These are phyloP conservation scores for Ornithorhynchus anatinus DNA, from an alignment of 2,113 vertebrate species.

Conservation along the genomic window DNA sequence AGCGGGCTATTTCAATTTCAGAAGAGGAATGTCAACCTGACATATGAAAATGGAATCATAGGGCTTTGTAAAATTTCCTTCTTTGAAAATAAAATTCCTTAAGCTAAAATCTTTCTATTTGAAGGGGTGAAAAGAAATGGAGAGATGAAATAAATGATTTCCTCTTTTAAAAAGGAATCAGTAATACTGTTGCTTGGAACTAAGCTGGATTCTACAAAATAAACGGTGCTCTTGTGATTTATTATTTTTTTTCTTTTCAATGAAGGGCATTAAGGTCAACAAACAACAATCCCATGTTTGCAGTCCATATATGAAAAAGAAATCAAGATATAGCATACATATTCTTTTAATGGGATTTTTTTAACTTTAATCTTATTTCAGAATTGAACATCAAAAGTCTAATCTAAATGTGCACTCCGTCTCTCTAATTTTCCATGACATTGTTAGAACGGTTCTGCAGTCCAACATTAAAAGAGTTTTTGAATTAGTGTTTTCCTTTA, in stretches of 20 bases:
- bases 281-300: neutral
- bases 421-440: too few species aligned
- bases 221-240: neutral
- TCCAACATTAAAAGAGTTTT: too few species aligned
- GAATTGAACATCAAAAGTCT: neutral
- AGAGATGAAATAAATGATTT: neutral
- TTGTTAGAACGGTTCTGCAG: too few species aligned
- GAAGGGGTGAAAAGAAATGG: too few species aligned
- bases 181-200: neutral
- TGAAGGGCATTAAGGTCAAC: neutral
- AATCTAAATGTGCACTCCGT: neutral
- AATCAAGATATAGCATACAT: neutral
- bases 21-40: neutral
- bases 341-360: neutral
- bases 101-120: slow-evolving; percentile 5
- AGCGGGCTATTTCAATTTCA: too few species aligned
- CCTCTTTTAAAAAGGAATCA: neutral
- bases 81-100: neutral
- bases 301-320: neutral
- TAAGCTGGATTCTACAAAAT: neutral
- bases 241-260: neutral
- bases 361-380: neutral
- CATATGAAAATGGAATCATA: neutral
- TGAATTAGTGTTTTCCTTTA: too few species aligned
- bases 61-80: neutral